Evolutionary conservation across 2,113 vertebrate genomes (phyloP).

Genomic region (Phrynosoma platyrhinos): DNA sequence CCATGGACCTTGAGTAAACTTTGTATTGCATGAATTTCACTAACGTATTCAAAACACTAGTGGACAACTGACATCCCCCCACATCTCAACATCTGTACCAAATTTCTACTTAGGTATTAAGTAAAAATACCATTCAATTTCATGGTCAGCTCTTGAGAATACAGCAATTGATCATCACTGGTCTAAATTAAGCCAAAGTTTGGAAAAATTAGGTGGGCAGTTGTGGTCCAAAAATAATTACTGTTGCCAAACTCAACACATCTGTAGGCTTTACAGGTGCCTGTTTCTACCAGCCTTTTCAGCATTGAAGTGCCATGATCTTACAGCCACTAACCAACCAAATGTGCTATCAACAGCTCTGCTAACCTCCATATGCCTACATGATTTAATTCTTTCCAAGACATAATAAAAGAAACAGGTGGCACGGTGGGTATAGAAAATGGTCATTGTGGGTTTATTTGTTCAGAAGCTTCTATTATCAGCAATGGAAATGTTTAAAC

Average conservation of each 20-base stretch:
- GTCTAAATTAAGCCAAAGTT: too few species aligned
- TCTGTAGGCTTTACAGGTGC: too few species aligned
- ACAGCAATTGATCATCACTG: too few species aligned
- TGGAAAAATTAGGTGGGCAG: too few species aligned
- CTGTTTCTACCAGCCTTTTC: background rate
- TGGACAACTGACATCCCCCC: background rate
- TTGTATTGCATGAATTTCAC: background rate
- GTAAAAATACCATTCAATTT: too few species aligned
- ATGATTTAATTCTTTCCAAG: background rate
- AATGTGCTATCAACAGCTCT: background rate
- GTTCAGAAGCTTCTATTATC: conserved; percentile 34
- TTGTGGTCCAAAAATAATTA: too few species aligned
- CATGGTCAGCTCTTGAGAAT: too few species aligned
- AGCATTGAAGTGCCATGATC: background rate
- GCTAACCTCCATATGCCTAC: background rate
- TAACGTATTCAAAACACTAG: background rate
- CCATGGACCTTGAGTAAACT: background rate
- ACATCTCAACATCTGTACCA: too few species aligned
- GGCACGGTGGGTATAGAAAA: conserved; percentile 21
- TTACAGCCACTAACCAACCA: background rate
- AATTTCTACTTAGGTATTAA: too few species aligned
- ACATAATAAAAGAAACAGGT: conserved; percentile 2
- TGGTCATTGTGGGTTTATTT: conserved; percentile 26
- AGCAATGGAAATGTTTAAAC: conserved; percentile 32
- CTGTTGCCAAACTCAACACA: too few species aligned